Evolutionary conservation across 2,888 invertebrate genomes (phyloP).

Genomic region (Charanyca ferruginea): DNA sequence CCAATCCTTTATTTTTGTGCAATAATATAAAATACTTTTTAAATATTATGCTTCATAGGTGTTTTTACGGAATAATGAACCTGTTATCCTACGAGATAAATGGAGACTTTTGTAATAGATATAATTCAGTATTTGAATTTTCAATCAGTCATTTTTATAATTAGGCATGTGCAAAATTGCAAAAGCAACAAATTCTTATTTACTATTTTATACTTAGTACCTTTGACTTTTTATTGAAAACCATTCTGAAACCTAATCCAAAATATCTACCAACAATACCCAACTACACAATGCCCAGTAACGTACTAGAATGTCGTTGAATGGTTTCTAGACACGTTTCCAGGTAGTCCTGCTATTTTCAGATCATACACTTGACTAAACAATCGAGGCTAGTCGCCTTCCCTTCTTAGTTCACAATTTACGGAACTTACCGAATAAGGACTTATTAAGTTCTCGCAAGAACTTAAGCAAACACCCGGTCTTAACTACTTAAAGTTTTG

Average conservation of each 20-base stretch:
- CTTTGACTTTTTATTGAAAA: neutral
- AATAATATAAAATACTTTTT: neutral
- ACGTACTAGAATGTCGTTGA: constrained; percentile 45
- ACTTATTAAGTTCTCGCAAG: constrained; percentile 33
- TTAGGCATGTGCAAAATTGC: too few relatives aligned
- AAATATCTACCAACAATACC: constrained; percentile 25
- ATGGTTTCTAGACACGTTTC: constrained; percentile 58
- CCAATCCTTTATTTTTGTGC: too few relatives aligned
- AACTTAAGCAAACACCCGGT: constrained; percentile 28
- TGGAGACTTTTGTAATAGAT: neutral
- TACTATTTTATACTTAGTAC: neutral
- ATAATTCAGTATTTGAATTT: neutral
- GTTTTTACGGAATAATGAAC: constrained; percentile 5
- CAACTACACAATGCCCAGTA: constrained; percentile 28
- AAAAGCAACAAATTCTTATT: neutral
- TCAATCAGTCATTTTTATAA: neutral
- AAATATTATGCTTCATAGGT: neutral
- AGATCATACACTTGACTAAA: constrained; percentile 58
- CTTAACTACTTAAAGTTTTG: constrained; percentile 16
- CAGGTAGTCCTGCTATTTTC: constrained; percentile 64
- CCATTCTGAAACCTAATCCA: neutral
- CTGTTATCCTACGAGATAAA: neutral
- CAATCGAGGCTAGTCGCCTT: constrained; percentile 43
- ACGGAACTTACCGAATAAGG: constrained; percentile 4
- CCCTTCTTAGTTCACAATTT: constrained; percentile 48